Conservation (phyloP, 2,888 invertebrate species). For the Drosophila multiciliata region DNA sequence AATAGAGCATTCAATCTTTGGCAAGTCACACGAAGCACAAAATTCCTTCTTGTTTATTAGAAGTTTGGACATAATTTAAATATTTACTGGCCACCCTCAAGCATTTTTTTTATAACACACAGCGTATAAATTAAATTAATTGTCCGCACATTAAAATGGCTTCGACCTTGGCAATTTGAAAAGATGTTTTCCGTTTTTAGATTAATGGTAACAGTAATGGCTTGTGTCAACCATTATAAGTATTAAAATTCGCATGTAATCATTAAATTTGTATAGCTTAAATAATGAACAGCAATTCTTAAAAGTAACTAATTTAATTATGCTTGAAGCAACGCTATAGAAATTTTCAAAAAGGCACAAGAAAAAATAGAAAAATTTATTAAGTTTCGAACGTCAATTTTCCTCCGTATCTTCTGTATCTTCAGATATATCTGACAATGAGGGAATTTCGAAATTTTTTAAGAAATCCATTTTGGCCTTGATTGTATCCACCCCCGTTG, state of each 20-base stretch:
- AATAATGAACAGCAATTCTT: not conserved
- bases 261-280: constrained; percentile 19
- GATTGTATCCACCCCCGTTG: constrained; percentile 17
- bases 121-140: constrained; percentile 66
- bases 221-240: constrained; percentile 25
- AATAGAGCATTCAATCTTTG: constrained; percentile 22
- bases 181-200: constrained; percentile 24
- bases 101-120: constrained; percentile 55
- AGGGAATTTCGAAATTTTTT: constrained; percentile 36
- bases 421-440: constrained; percentile 41
- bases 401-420: constrained; percentile 21
- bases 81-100: constrained; percentile 39
- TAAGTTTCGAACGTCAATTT: not conserved
- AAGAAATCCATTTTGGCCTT: constrained; percentile 35
- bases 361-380: not conserved
- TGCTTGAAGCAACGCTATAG: not conserved
- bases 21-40: no score
- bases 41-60: constrained; percentile 17
- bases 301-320: not conserved
- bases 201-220: constrained; percentile 18
- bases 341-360: not conserved
- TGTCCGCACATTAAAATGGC: constrained; percentile 52
- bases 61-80: constrained; percentile 41
- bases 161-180: constrained; percentile 49
- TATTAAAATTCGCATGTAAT: constrained; percentile 13